Base-by-base conservation (phyloP, 2,888 invertebrate genomes). In the Drosophila testacea region DNA sequence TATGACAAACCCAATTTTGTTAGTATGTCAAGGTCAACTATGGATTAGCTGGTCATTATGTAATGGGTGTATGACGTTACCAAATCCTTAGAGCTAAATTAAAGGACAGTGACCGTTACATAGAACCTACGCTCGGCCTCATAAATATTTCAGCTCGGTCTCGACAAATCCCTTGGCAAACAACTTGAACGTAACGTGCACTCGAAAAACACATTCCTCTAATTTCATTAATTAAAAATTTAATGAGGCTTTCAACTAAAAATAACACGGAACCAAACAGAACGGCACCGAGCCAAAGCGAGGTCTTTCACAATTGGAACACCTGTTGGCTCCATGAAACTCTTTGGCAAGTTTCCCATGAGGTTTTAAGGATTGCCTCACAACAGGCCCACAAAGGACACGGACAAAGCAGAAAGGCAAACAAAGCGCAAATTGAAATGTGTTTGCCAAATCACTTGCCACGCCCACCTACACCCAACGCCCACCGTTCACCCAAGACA, bases 161-260 rank as follows among this genome's bases (percentile, higher is more conserved):
- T 30, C 28, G 46, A 6, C 41, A 70, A 67, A 50, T 77, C 81
- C 73, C 83, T 46, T 36, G 69, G 47, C 66, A 65, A 47, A 62
- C 36, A 46, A 42, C 30, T 11, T 4, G 22, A 42, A 51, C 41
- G 30, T 64, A 55, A 52, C 67, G 50, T 42, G 57, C 69, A 62
- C 47, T 54, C 51, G 36, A 50, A 46, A 39, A 36, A 55, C 59
- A 62, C 77, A 72, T 66, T 73, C 73, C 69, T 41, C 64, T 76
- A 89, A 85, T 89, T 89, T 80, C 46, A 60, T 69, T 89, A 84
- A 87, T 87, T 90, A 88, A 87, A 87, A 90, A 84, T 87, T 90
- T 80, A 90, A 90, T 90, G 87, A 77, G 78, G 60, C 84, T 72
- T 69, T 73, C 64, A 69, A 63, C 83, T 81, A 86, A 78, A 83